Base-by-base conservation (phyloP, 1,140 invertebrate genomes). In the Drosophila grimshawi region DNA sequence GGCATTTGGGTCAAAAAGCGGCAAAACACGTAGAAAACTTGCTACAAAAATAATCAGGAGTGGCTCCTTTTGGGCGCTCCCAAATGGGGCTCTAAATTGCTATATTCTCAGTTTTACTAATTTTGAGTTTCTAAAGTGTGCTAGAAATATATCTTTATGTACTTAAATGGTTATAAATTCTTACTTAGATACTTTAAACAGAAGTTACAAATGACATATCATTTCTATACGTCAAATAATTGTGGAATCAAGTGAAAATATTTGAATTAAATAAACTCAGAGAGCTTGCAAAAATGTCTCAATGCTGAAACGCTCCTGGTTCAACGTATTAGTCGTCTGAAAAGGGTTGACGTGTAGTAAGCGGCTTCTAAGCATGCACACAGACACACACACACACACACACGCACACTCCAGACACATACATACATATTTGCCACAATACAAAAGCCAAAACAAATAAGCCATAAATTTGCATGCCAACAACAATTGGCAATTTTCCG, bases 391-490 rank as follows among this genome's bases (percentile, higher is more conserved):
- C 30, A 39, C 7, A 29, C 10, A 32, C 33, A 29, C 32, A 46
- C 19, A 29, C 32, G 39, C 19, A n/a, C 6, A 29, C 5, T 11
- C 46, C 48, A 33, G 2, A 49, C 33, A 41, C 48, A 39, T 27
- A n/a, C 19, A 49, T 46, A 39, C 7, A 37, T 56, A 45, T 61
- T 29, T 61, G 62, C 46, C 33, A 48, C 70, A 64, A 64, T 56
- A 70, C 67, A 85, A 78, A 80, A 66, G 76, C 76, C 60, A 77
- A 78, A 74, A 61, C 70, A 80, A 78, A 82, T 82, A 76, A 79
- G 79, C 76, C 73, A 91, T 91, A 91, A 88, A 91, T 91, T 91
- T 91, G 79, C 88, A 86, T 82, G 81, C 82, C 74, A 76, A 71
- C 65, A 81, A 79, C 86, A 86, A 90, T 79, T 90, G 88, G 75